Conservation (phyloP, 2,113 vertebrate species). For the Telmatochromis sp. region DNA sequence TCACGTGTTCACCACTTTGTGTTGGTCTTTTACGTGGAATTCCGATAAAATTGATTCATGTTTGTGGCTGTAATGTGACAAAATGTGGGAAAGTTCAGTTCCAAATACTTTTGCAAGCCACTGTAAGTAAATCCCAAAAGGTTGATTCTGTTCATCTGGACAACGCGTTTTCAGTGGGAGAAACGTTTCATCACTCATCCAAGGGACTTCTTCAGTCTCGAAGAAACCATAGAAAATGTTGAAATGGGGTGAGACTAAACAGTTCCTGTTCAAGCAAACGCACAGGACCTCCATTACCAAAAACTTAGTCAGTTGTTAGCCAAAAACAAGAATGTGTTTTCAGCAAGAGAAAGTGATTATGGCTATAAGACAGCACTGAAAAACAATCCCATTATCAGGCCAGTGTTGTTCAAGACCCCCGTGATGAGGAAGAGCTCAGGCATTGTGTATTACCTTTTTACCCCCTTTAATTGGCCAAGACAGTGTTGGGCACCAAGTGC, state of each 20-base stretch:
- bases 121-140: neutral
- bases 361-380: neutral
- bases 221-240: neutral
- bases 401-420: neutral
- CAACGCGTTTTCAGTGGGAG: accelerated
- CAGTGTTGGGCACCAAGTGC: neutral
- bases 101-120: neutral
- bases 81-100: neutral
- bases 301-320: neutral
- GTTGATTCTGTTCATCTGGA: neutral
- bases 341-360: neutral
- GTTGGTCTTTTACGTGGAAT: neutral
- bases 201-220: neutral
- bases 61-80: neutral
- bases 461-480: neutral
- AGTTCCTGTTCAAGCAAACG: neutral
- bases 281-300: neutral
- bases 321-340: neutral
- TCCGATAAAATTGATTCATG: accelerated
- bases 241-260: neutral
- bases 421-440: neutral
- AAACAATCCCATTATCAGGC: neutral
- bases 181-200: neutral
- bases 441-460: neutral
- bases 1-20: accelerated